phyloP scores from a whole-genome alignment of 1,140 invertebrate species.

The Episyrphus balteatus region DNA sequence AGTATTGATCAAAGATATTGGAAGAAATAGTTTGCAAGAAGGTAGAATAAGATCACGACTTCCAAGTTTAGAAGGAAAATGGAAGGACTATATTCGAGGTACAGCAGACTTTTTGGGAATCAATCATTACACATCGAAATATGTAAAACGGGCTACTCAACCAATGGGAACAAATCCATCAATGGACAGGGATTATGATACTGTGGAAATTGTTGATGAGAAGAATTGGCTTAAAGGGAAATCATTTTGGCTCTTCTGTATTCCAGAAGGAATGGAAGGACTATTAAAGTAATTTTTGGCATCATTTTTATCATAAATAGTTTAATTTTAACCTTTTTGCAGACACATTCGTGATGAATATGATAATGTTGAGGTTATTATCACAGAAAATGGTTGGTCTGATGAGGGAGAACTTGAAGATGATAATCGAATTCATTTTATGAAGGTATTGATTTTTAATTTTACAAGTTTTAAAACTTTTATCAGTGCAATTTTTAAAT shows the following conservation, averaged over 20 bases:
- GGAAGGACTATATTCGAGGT: constrained; percentile 38
- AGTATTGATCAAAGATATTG: constrained; percentile 43
- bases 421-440: constrained; percentile 33
- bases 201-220: constrained; percentile 19
- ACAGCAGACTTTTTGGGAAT: constrained; percentile 44
- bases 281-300: constrained; percentile 39
- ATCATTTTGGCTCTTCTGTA: constrained; percentile 35
- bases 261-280: constrained; percentile 36
- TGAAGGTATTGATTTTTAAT: constrained; percentile 9
- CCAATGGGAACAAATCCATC: constrained; percentile 14
- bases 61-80: constrained; percentile 37
- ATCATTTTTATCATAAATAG: neutral
- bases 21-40: constrained; percentile 41
- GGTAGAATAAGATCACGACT: constrained; percentile 41
- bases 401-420: constrained; percentile 43
- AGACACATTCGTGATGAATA: constrained; percentile 44
- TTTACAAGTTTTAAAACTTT: neutral
- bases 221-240: constrained; percentile 37
- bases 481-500: neutral
- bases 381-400: constrained; percentile 60
- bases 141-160: constrained; percentile 19
- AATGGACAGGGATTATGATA: constrained; percentile 30
- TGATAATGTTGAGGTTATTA: constrained; percentile 46
- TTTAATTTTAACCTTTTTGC: neutral
- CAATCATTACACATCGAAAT: constrained; percentile 44